These are phyloP conservation scores for Eupithecia abbreviata DNA, from an alignment of 2,888 invertebrate genomes.

Conservation along the genomic window DNA sequence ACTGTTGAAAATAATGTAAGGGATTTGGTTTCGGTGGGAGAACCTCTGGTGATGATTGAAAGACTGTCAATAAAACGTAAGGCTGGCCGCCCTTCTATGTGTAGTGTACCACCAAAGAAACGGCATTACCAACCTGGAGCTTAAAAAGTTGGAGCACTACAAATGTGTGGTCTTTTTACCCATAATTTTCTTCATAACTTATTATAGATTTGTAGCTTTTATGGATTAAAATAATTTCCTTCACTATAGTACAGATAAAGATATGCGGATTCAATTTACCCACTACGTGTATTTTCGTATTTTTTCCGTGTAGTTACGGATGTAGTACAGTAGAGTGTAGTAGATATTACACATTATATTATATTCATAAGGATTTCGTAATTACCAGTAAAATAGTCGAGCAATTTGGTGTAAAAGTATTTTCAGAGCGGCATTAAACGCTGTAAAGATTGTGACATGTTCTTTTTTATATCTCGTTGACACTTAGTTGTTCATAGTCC, in stretches of 20 bases:
- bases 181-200: not conserved
- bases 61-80: slow-evolving; percentile 22
- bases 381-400: not conserved
- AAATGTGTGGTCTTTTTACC: not conserved
- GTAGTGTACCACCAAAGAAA: slow-evolving; percentile 25
- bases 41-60: slow-evolving; percentile 9
- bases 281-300: not conserved
- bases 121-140: slow-evolving; percentile 20
- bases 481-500: not conserved
- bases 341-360: not conserved
- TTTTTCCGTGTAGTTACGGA: not conserved
- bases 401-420: not conserved
- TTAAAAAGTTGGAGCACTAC: not conserved
- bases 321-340: not conserved
- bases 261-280: not conserved
- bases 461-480: not conserved
- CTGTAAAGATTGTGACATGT: not conserved
- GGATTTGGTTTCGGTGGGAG: not conserved
- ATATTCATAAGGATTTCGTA: not conserved
- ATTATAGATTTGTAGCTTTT: not conserved
- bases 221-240: not conserved
- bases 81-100: slow-evolving; percentile 2
- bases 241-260: not conserved
- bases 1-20: not conserved
- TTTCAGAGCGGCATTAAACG: not conserved